phyloP scores from a whole-genome alignment of 2,113 vertebrate genomes.

The Melanocharis versteri region DNA sequence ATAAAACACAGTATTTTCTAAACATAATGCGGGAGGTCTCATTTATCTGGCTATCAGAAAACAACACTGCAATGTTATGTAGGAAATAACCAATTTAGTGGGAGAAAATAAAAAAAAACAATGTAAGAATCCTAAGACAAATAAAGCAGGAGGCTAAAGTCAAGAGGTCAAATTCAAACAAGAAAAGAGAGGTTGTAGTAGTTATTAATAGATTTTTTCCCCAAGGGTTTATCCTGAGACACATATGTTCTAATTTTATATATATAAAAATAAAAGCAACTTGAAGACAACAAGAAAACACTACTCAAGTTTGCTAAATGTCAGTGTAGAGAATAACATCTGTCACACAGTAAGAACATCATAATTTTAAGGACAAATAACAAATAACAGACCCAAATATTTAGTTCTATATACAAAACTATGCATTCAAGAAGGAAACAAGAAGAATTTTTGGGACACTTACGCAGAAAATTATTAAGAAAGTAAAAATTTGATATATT shows the following conservation, averaged over 20 bases:
- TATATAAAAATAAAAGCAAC: background rate
- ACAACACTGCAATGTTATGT: background rate
- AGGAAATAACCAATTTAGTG: conserved; percentile 21
- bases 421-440: background rate
- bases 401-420: background rate
- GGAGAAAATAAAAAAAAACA: background rate
- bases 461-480: background rate
- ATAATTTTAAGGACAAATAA: background rate
- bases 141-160: background rate
- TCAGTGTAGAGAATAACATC: background rate
- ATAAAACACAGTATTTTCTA: conserved; percentile 18
- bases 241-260: background rate
- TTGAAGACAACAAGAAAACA: background rate
- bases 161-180: background rate
- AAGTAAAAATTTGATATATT: background rate
- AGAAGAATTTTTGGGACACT: background rate
- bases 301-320: background rate
- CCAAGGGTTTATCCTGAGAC: background rate
- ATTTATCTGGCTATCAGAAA: background rate
- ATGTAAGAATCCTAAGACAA: background rate
- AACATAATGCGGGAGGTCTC: background rate
- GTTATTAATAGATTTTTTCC: background rate
- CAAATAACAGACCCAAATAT: background rate
- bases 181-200: background rate
- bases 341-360: background rate